Base-by-base conservation (phyloP, 1,140 invertebrate species). In the Drosophila rufa region DNA sequence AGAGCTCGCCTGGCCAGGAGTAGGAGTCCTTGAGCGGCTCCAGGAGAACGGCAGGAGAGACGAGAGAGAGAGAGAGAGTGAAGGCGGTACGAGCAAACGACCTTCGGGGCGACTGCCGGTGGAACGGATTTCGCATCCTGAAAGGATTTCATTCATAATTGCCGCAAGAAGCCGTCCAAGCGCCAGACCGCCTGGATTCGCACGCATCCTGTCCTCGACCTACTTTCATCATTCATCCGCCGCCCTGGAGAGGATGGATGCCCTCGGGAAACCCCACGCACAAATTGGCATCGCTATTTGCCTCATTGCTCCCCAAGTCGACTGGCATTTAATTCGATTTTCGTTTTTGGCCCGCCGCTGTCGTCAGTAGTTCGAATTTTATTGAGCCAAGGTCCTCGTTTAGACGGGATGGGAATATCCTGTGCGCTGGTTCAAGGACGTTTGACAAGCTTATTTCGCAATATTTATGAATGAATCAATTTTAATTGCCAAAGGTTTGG, bases 71-170 rank as follows among this genome's bases (percentile, higher is more conserved):
- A 43, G 12, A 53, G 60, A 27, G 30, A 15, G 25, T 25, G 22
- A 33, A 19, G 27, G 11, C 30, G 4, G 47, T n/a, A 22, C 11
- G 3, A 12, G 12, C n/a, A 3, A 33, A 62, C 62, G 78, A 57
- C 82, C 82, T 85, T 75, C 75, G 42, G 9, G 33, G 30, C 57
- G 11, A 40, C 38, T 62, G 64, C 51, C 75, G 51, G 53, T 55
- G 46, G 30, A 69, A 53, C 47, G 53, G 51, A 64, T 25, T 60
- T 58, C 50, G 30, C 30, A 55, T 61, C 43, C 55, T 76, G 56
- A 66, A 81, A 84, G 81, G 64, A 84, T 79, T 89, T 79, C 78
- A 85, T 90, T 90, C 85, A 89, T 89, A 85, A 89, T 89, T 84
- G 80, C 77, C 60, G 53, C 69, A 59, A 33, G 64, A 75, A 82